These are phyloP conservation scores for Copsychus sechellarum DNA, from an alignment of 2,113 vertebrate genomes.

Conservation along the genomic window DNA sequence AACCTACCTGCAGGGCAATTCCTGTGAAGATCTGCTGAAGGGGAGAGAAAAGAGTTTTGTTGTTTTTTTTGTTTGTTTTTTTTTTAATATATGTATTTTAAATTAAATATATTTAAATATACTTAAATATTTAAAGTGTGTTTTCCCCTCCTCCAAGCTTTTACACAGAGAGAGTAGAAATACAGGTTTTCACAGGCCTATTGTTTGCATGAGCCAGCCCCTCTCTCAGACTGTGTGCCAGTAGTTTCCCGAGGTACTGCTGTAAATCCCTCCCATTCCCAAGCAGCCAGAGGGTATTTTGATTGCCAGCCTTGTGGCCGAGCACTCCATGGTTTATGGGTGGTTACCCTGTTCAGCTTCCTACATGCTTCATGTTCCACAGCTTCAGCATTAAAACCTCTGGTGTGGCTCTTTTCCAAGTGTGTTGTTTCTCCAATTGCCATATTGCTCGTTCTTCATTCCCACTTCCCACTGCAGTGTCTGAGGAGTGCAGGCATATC, in stretches of 20 bases:
- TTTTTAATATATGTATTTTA: slow-evolving; percentile 3
- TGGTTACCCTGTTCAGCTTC: background rate
- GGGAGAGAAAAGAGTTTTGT: background rate
- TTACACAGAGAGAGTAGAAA: background rate
- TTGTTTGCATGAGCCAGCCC: background rate
- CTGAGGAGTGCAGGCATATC: fast-evolving
- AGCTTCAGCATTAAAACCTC: slow-evolving; percentile 17
- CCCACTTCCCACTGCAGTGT: fast-evolving
- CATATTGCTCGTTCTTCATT: background rate
- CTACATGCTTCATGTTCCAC: background rate
- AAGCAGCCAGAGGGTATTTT: background rate
- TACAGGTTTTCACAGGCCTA: background rate
- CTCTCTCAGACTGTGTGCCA: background rate
- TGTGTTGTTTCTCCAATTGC: background rate
- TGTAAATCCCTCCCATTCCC: background rate
- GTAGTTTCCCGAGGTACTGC: background rate
- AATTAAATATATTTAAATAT: slow-evolving; percentile 51
- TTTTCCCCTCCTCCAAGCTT: background rate
- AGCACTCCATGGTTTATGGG: background rate
- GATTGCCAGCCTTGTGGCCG: background rate
- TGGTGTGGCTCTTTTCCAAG: background rate
- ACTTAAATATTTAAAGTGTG: slow-evolving; percentile 3
- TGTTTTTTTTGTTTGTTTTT: fast-evolving
- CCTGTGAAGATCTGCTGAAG: slow-evolving; percentile 2
- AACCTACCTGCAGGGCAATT: background rate